Conservation (phyloP, 2,888 invertebrate genomes). For the Sabatieria punctata region DNA sequence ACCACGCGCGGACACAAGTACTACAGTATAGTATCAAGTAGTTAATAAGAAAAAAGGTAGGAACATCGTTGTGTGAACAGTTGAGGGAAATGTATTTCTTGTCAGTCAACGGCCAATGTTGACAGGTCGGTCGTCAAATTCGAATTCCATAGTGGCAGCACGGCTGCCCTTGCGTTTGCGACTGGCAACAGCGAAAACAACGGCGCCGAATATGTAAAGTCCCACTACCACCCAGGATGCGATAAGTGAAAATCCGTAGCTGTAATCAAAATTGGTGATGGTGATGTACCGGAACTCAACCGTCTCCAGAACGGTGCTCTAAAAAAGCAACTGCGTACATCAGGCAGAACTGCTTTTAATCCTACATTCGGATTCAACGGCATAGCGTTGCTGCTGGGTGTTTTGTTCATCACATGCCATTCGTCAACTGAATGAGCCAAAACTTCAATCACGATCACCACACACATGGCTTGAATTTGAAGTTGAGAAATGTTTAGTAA, state of each 20-base stretch:
- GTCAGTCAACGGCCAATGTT: constrained; percentile 7
- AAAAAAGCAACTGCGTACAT: no score
- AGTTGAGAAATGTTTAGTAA: constrained; percentile 1
- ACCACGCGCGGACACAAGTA: no score
- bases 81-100: no score
- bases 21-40: no score
- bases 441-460: constrained; percentile 64
- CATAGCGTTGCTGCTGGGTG: not conserved
- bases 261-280: no score
- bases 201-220: constrained; percentile 49
- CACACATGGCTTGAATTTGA: constrained; percentile 48
- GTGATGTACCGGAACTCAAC: no score
- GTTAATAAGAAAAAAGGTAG: no score
- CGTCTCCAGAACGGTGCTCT: no score
- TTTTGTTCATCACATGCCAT: constrained; percentile 41
- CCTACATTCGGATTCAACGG: not conserved
- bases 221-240: constrained; percentile 55
- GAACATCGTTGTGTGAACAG: no score
- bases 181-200: constrained; percentile 59
- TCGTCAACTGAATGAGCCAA: constrained; percentile 54
- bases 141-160: constrained; percentile 61
- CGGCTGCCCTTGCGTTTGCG: constrained; percentile 66
- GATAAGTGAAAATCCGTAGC: constrained; percentile 44
- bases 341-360: no score
- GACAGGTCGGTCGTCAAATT: constrained; percentile 62